Base-by-base conservation (phyloP, 1,140 invertebrate genomes). In the Diorhabda sublineata region DNA sequence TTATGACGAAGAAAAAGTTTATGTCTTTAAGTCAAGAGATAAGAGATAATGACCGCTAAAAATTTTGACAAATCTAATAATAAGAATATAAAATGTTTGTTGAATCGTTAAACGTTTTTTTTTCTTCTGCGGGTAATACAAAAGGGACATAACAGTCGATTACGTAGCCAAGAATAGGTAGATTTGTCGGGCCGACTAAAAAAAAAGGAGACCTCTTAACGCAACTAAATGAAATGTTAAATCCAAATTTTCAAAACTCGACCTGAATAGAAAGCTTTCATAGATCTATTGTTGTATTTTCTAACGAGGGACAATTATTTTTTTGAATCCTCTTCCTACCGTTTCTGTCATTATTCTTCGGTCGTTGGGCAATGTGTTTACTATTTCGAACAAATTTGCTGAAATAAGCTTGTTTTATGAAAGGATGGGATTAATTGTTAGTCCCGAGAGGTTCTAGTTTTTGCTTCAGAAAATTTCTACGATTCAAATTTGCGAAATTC, bases 321-420 rank as follows among this genome's bases (percentile, higher is more conserved):
- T 47, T 41, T 61, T 60, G 57, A 43, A 60, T 26, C 57, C 26
- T 60, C 65, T 67, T 67, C 57, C 43, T 59, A 45, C 45, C 42
- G 57, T 43, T 11, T 61, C 11, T 7, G 45, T 5, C 42, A 52
- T 64, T 56, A 11, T 64, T 57, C 63, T 64, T 56, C 26, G 44
- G 63, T 52, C 60, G 11, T 67, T 60, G 65, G 65, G 65, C 65
- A 67, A 67, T 60, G 58, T 60, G 42, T 60, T 45, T 26, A 60
- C 58, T n/a, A 11, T 59, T 58, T 44, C 43, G 58, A 60, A 26
- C 65, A 67, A 67, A 67, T 67, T 67, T 67, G 65, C 57, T 47
- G 65, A 67, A 67, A 67, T 67, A 67, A 67, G 58, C 65, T 58
- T 67, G 65, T 67, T 67, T 67, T 65, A 65, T 56, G 26, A 9